Evolutionary conservation across 2,113 vertebrate genomes (phyloP).

Genomic region (Galbula dea): DNA sequence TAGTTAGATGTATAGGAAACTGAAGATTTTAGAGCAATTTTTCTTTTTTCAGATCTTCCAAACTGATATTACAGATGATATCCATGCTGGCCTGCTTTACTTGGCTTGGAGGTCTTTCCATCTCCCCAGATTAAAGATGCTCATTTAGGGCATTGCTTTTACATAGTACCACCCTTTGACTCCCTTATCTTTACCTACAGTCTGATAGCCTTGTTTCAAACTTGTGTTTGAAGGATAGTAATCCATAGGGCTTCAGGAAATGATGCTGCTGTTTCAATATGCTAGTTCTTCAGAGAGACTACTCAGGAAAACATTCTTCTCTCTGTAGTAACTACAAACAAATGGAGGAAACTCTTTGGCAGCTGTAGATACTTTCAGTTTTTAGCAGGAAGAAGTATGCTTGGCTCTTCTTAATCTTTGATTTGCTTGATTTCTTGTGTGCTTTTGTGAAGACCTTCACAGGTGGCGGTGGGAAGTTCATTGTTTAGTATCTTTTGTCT

Average conservation of each 20-base stretch:
- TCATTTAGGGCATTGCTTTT: neutral
- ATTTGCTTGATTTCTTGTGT: neutral
- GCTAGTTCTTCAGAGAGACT: neutral
- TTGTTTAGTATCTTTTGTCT: neutral
- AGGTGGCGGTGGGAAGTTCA: neutral
- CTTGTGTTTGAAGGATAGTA: neutral
- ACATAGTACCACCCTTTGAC: neutral
- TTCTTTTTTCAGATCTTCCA: neutral
- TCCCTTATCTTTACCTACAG: neutral
- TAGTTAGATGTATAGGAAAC: neutral
- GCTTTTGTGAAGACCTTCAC: neutral
- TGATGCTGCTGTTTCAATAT: neutral
- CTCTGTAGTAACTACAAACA: neutral
- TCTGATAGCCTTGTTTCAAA: neutral
- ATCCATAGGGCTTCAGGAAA: neutral
- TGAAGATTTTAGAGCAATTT: neutral
- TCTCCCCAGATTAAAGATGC: neutral
- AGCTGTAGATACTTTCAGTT: neutral
- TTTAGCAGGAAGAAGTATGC: conserved; percentile 1
- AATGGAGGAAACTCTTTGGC: conserved; percentile 25
- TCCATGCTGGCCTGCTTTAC: neutral
- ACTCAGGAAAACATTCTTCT: neutral
- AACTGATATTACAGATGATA: neutral
- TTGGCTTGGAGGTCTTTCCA: neutral
- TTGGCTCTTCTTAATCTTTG: neutral